Evolutionary conservation across 2,797 vertebrate species (phyloP), one percentile per base, ranked within the genome.

Genomic region (Urocyon cinereoargenteus): DNA sequence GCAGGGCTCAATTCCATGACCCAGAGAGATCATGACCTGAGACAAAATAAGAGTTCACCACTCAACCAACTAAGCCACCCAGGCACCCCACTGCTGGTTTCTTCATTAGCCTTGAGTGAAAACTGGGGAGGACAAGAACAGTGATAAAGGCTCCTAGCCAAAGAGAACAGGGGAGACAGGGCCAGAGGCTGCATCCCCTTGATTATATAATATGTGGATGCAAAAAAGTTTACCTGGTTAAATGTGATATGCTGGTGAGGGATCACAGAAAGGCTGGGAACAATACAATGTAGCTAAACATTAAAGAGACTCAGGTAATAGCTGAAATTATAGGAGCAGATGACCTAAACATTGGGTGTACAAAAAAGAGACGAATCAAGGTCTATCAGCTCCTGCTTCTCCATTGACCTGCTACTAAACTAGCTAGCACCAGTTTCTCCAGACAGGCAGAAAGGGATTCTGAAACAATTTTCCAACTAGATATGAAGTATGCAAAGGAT

Each of bases 381-480:
- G 45, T 45, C 24, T 34, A 21, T 49, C 34, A 78, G 36, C 59
- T n/a, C 31, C 5, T 36, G 7, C 24, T 57, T 62, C 12, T 82
- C 57, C 28, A 55, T 0, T 59, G 85, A 96, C 31, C n/a, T 83
- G 77, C 21, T 97, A 49, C 91, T 84, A 79, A 78, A 86, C 62
- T 49, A 75, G 57, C 40, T 21, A 75, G 62, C 21, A 51, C 34
- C 40, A 22, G 9, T 75, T 95, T 96, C 34, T 70, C 55, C 57
- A 79, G 21, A 91, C 2, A 90, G 40, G 53, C 7, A 89, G 55
- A 79, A 86, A 28, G 57, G 92, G 70, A 95, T 75, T 11, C 88
- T 75, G 45, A 95, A 94, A 59, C 26, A 34, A 79, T 26, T 90
- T 90, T 96, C 77, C 77, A 87, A 22, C 57, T n/a, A 68, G 40